A percentile compares a stretch with the other conserved stretches of the same genome.
Evolutionary conservation across 2,797 vertebrate genomes (phyloP).

Genomic region (Sciurus vulgaris): DNA sequence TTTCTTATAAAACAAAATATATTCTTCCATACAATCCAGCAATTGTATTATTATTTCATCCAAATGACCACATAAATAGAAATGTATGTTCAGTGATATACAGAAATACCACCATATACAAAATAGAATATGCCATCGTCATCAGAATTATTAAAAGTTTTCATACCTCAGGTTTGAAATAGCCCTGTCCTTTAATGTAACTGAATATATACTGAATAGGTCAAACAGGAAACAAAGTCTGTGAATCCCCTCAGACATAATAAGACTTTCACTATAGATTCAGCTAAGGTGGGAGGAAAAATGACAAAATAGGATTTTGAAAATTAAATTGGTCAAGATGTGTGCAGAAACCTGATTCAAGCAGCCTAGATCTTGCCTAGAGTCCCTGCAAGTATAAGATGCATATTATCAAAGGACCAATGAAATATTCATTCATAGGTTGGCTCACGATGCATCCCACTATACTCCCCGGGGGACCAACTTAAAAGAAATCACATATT

Average conservation of each 20-base stretch:
- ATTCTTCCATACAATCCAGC: no score
- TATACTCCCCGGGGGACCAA: neutral
- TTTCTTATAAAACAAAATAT: neutral
- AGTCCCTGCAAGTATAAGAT: neutral
- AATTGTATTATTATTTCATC: neutral
- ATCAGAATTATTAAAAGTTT: neutral
- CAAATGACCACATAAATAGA: constrained; percentile 23
- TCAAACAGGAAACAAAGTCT: neutral
- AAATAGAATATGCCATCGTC: neutral
- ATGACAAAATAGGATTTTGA: neutral
- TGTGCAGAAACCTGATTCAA: neutral
- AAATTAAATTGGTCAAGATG: constrained; percentile 8
- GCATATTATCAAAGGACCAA: neutral
- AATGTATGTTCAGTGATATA: neutral
- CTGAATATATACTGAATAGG: neutral
- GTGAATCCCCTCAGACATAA: constrained; percentile 3
- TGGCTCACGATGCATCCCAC: neutral
- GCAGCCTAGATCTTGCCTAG: neutral
- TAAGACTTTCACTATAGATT: neutral
- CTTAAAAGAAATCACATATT: constrained; percentile 20
- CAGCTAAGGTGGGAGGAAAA: neutral
- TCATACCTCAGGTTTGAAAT: neutral
- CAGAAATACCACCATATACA: neutral
- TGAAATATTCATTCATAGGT: neutral
- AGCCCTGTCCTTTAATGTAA: neutral